Evolutionary conservation across 2,113 vertebrate species (phyloP).

Genomic region (Podocnemis expansa): DNA sequence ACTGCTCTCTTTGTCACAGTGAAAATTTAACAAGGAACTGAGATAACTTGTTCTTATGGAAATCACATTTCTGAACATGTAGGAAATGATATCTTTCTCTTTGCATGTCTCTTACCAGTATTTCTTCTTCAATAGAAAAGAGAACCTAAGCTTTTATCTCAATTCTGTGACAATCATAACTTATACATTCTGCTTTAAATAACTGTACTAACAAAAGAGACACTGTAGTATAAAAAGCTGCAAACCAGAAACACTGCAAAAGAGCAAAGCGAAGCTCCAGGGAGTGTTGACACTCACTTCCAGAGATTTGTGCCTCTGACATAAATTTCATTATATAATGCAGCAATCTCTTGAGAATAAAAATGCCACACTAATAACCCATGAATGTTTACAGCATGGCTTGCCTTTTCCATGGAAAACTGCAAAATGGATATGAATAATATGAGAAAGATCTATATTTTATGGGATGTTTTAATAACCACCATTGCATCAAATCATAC

Average conservation of each 20-base stretch:
- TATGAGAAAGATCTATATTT: neutral
- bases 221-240: neutral
- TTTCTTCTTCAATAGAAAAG: neutral
- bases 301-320: neutral
- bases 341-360: neutral
- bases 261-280: neutral
- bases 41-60: neutral
- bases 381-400: neutral
- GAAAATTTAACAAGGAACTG: neutral
- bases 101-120: neutral
- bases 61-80: neutral
- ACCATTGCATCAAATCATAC: rapidly evolving
- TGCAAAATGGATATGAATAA: neutral
- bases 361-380: neutral
- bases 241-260: neutral
- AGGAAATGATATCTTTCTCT: neutral
- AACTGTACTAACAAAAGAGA: neutral
- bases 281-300: neutral
- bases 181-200: neutral
- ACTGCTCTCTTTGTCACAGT: neutral
- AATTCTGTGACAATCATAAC: neutral
- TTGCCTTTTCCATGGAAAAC: neutral
- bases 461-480: neutral
- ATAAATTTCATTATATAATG: neutral
- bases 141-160: neutral